phyloP scores from a whole-genome alignment of 2,888 invertebrate species.

The Clitarchus hookeri region DNA sequence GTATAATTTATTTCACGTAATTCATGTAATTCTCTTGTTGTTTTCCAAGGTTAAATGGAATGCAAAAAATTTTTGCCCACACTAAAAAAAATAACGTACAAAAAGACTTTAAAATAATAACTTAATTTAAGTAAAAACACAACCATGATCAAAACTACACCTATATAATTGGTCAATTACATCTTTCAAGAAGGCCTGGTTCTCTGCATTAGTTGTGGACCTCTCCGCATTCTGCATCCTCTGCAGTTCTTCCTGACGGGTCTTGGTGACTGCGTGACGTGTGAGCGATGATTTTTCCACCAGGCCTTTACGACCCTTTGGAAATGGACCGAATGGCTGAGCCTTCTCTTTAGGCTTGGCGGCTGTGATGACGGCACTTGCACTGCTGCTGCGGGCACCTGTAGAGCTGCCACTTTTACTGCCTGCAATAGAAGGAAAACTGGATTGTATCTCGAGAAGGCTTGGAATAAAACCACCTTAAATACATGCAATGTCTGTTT shows the following conservation, averaged over 20 bases:
- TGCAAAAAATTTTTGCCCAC: too few species aligned
- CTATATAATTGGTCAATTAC: conserved; percentile 56
- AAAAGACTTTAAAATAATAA: too few species aligned
- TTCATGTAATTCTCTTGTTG: too few species aligned
- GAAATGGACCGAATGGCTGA: conserved; percentile 74
- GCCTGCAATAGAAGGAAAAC: conserved; percentile 45
- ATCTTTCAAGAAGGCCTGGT: conserved; percentile 92
- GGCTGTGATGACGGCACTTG: conserved; percentile 35
- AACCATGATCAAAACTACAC: too few species aligned
- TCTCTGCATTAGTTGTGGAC: conserved; percentile 81
- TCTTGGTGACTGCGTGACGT: conserved; percentile 73
- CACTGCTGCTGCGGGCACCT: conserved; percentile 47
- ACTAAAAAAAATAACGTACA: too few species aligned
- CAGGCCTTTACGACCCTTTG: conserved; percentile 76
- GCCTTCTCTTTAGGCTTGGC: conserved; percentile 56
- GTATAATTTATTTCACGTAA: too few species aligned
- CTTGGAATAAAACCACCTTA: too few species aligned
- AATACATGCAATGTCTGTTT: too few species aligned
- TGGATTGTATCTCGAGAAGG: too few species aligned
- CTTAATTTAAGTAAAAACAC: too few species aligned
- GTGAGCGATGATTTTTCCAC: conserved; percentile 90
- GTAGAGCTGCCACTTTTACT: conserved; percentile 53
- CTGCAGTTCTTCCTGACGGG: conserved; percentile 68
- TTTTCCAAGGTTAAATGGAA: too few species aligned
- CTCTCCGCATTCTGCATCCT: conserved; percentile 71